Evolutionary conservation across 2,888 invertebrate genomes (phyloP), one percentile per base, ranked within the genome.

Genomic region (Kryphioiulus occultus): DNA sequence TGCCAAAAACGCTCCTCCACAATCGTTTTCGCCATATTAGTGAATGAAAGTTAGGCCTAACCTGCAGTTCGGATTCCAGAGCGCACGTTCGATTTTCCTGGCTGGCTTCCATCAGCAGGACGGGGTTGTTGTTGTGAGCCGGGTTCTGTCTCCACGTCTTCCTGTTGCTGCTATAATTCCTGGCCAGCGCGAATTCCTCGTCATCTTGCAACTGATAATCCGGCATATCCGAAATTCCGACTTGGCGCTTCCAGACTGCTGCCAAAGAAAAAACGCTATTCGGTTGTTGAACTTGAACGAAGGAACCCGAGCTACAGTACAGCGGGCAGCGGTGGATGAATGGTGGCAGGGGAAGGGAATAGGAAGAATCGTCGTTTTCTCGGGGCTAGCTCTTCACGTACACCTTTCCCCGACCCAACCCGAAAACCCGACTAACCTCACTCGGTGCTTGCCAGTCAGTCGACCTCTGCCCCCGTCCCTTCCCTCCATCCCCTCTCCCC

Each of bases 401-500:
- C 59, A 59, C 59, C 85, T 30, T 42, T 47, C 85, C 85, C 47
- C 47, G 39, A 30, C 42, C 47, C 85, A 44, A 35, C 42, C 42
- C 85, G 85, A 30, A 39, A 84, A 30, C 84, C 47, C 47, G 30
- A 85, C 47, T 47, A 17, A 44, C 42, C 85, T 85, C 85, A 17
- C 85, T 85, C 7, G 7, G 19, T 35, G 35, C 35, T 35, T n/a
- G n/a, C n/a, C n/a, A n/a, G n/a, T n/a, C n/a, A 22, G 84, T n/a
- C 39, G 35, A 84, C 84, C 35, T 39, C 19, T 84, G 35, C 39
- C 84, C 35, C 84, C 7, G 7, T n/a, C n/a, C 84, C 84, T 30
- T 30, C 39, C 12, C 15, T 78, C 10, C 83, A 15, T 26, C n/a
- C 32, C 35, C 83, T 35, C 22, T 19, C 83, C 19, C 22, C n/a